Base-by-base conservation (phyloP, 2,797 vertebrate genomes). In the Odontamblyopus lacepedii region DNA sequence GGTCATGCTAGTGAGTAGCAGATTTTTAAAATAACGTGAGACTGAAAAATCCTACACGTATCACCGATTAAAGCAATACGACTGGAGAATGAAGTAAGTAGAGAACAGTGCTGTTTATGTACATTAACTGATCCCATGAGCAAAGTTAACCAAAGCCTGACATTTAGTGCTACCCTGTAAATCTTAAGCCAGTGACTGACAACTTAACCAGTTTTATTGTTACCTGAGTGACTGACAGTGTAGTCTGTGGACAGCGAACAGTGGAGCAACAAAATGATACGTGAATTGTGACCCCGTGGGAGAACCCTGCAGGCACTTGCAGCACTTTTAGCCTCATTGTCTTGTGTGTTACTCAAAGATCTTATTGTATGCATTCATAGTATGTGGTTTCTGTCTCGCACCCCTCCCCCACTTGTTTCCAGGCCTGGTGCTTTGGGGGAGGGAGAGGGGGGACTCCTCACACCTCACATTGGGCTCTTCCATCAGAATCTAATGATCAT, bases 131-230 rank as follows among this genome's bases (percentile, higher is more conserved):
- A 38, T 38, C 35, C 35, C 1, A 38, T 38, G 35, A 38, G 35
- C 8, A 5, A 5, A 27, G 23, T 13, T 26, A 27, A 57, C 56
- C 9, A 26, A 11, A 3, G 56, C 26, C 9, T 26, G 55, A 15
- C 23, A 56, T 56, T 60, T 27, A 7, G 27, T 8, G 8, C 32
- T 38, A 1, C 38, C 16, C 32, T n/a, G 61, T 38, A 63, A 26
- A 23, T 44, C 38, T 27, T 26, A 38, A 82, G 73, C 75, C 74
- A 66, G 56, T 84, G 83, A 88, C 30, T 63, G 86, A 82, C 77
- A 69, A 67, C 82, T 71, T 27, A 71, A 75, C 77, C 83, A 81
- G 81, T 80, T 81, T 71, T 73, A 66, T 84, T 87, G 84, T 83
- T 13, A 65, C 6, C 38, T 81, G 81, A 79, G 55, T 77, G 81